Evolutionary conservation across 2,113 vertebrate genomes (phyloP), one percentile per base, ranked within the genome.

Genomic region (Lagenorhynchus albirostris): DNA sequence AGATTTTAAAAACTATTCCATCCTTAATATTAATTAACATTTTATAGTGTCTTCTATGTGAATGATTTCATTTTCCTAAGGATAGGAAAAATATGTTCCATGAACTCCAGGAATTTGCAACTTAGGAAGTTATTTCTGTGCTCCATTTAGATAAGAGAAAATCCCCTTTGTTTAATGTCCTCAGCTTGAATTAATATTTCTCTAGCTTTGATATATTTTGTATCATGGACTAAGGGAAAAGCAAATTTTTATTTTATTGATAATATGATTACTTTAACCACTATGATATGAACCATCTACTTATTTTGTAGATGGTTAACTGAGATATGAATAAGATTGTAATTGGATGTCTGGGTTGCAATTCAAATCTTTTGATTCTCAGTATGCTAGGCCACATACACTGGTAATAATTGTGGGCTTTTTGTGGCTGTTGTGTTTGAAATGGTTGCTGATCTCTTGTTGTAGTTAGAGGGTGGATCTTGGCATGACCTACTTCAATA

Each of bases 401-500:
- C 74, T 94, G 62, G 86, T 95, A 74, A 84, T 91, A 84, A 93
- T 71, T 93, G n/a, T 74, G 50, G 53, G 2, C 2, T 85, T 70
- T 73, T 93, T 97, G 55, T 95, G 73, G 50, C 89, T 98, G 18
- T 86, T 96, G 36, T 89, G 70, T 97, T 97, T 96, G 86, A 95
- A 97, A 91, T 93, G 38, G 79, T 97, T 97, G 93, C 86, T 95
- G 89, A 96, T 87, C 96, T 93, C 92, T 95, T 97, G 31, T 81
- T 87, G 62, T 95, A 89, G 74, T 98, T 95, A 93, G 79, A 97
- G 70, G 47, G n/a, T 97, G 41, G 74, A 90, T 98, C 91, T 97
- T 97, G 93, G 86, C 70, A 95, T 96, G 93, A 97, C 95, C 91
- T 96, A 95, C 96, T 96, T 97, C 73, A 96, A 47, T 94, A 82